Conservation (phyloP, 2,113 vertebrate species). For the Athene cunicularia region DNA sequence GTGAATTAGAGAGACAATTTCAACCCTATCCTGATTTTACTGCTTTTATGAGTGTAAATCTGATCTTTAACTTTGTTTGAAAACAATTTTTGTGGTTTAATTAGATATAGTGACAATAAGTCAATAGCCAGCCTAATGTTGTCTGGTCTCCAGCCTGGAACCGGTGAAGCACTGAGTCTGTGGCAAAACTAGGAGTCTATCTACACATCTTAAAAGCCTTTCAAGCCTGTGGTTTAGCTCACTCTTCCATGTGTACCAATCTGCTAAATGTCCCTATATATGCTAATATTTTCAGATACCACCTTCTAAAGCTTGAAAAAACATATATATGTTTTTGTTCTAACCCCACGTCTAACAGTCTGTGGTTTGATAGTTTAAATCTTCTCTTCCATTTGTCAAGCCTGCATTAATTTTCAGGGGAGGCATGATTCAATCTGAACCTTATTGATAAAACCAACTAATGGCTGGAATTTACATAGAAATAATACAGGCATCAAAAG, state of each 20-base stretch:
- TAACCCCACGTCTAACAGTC: not conserved
- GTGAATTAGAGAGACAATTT: not conserved
- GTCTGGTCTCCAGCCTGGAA: not conserved
- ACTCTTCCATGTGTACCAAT: not conserved
- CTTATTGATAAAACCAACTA: constrained; percentile 61
- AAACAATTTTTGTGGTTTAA: constrained; percentile 12
- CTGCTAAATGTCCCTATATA: not conserved
- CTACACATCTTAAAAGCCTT: not conserved
- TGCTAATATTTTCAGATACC: constrained; percentile 22
- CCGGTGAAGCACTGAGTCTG: not conserved
- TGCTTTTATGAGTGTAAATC: constrained; percentile 11
- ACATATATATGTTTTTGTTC: not conserved
- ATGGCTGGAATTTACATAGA: constrained; percentile 64
- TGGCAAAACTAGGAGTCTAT: not conserved
- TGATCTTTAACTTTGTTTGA: not conserved
- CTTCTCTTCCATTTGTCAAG: constrained; percentile 9
- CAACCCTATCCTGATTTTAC: not conserved
- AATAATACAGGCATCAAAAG: constrained; percentile 63
- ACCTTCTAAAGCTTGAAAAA: constrained; percentile 20
- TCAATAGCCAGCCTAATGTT: not conserved
- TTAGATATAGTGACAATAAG: not conserved
- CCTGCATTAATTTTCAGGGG: constrained; percentile 18
- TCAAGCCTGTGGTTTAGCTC: not conserved
- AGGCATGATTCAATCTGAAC: constrained; percentile 50
- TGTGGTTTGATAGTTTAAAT: not conserved